These are phyloP conservation scores for Scolanthus callimorphus DNA, from an alignment of 92 coral and sea anemone species.

Conservation along the genomic window DNA sequence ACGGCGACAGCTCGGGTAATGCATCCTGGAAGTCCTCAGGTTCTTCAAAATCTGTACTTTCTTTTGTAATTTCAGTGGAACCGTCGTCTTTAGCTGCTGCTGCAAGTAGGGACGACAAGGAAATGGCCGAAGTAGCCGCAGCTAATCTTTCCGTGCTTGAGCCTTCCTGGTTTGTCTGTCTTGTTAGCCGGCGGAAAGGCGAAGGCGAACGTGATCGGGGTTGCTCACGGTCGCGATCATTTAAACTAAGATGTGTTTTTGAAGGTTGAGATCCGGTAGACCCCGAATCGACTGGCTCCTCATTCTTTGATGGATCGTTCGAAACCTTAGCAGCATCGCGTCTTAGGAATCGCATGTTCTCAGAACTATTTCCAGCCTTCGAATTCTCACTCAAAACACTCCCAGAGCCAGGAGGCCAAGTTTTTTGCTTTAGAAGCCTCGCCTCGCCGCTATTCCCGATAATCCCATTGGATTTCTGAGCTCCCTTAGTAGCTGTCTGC, in stretches of 20 bases:
- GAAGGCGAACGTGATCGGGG: slow-evolving; percentile 74
- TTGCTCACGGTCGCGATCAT: slow-evolving; percentile 27
- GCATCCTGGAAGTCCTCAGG: slow-evolving; percentile 26
- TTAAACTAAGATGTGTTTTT: slow-evolving; percentile 45
- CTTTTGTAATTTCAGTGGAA: slow-evolving; percentile 30
- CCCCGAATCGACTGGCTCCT: slow-evolving; percentile 36
- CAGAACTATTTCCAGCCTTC: slow-evolving; percentile 3
- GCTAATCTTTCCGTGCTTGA: slow-evolving; percentile 17
- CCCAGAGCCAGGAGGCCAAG: slow-evolving; percentile 63
- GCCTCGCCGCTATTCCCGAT: slow-evolving; percentile 19
- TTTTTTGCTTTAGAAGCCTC: slow-evolving; percentile 49
- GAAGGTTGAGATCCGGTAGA: slow-evolving; percentile 64
- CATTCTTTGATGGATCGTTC: slow-evolving; percentile 38
- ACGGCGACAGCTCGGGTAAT: slow-evolving; percentile 2
- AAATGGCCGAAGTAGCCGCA: slow-evolving; percentile 45
- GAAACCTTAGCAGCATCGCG: slow-evolving; percentile 45
- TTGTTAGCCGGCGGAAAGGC: slow-evolving; percentile 71
- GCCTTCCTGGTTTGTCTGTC: slow-evolving; percentile 8
- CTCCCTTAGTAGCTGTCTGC: slow-evolving; percentile 6
- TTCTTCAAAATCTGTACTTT: slow-evolving; percentile 28
- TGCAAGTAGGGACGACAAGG: slow-evolving; percentile 78
- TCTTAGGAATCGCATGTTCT: slow-evolving; percentile 62
- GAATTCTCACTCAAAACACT: background rate
- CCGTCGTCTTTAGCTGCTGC: slow-evolving; percentile 67
- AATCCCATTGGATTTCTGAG: background rate